Base-by-base conservation (phyloP, 2,888 invertebrate genomes). In the Crossocerus cetratus region DNA sequence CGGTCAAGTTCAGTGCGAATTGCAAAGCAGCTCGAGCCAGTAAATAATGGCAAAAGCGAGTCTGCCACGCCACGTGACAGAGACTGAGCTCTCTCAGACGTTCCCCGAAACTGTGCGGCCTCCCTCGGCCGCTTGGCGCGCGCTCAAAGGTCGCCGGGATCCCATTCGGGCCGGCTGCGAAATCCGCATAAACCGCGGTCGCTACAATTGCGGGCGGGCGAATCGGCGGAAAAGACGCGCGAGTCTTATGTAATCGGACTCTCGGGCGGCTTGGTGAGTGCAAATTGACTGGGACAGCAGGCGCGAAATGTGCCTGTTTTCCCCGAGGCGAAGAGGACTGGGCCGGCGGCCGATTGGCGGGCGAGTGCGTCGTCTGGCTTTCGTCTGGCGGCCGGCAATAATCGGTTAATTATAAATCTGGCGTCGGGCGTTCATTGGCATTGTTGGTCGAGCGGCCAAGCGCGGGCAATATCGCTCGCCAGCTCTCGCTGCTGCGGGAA, bases 291-390 rank as follows among this genome's bases (percentile, higher is more conserved):
- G 23, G 2, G 23, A 23, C 23, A 23, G 4, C 23, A 45, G 8
- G 8, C 2, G 45, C 3, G 45, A 8, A n/a, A 13, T 45, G 2
- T 45, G 45, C 14, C 16, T 49, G n/a, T n/a, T n/a, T n/a, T n/a
- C n/a, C n/a, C n/a, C n/a, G n/a, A n/a, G n/a, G n/a, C n/a, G n/a
- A n/a, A n/a, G n/a, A n/a, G n/a, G n/a, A n/a, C n/a, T n/a, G n/a
- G n/a, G n/a, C n/a, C n/a, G n/a, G n/a, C n/a, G n/a, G n/a, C n/a
- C 8, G 32, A 73, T 62, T 72, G 78, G 66, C 67, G 57, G 54
- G 21, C 66, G 64, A 42, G 65, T 58, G 22, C 74, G 78, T 81
- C 72, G 86, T 85, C 85, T 86, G 82, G 80, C 83, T 83, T 78
- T 78, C 72, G 85, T 85, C 83, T 86, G 80, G 64, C 63, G 54